Evolutionary conservation across 1,140 invertebrate species (phyloP).

Genomic region (Aphis craccivora): DNA sequence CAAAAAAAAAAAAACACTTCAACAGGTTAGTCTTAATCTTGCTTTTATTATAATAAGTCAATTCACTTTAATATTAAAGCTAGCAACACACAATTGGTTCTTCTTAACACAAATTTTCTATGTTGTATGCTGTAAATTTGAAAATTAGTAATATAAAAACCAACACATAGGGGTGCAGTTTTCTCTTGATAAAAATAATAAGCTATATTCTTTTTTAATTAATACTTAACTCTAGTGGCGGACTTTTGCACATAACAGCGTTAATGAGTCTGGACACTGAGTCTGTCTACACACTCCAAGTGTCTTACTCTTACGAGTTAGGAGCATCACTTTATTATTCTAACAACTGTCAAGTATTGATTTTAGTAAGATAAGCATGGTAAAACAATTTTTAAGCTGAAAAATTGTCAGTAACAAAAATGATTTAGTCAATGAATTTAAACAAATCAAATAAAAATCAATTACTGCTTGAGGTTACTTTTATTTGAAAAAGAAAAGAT

Average conservation of each 20-base stretch:
- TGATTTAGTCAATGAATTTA: not conserved
- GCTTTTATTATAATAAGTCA: too few relatives aligned
- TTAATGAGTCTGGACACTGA: not conserved
- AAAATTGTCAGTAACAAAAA: not conserved
- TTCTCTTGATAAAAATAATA: not conserved
- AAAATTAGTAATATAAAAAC: too few relatives aligned
- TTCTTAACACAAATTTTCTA: too few relatives aligned
- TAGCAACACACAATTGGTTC: too few relatives aligned
- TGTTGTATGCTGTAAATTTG: too few relatives aligned
- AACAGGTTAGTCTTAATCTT: too few relatives aligned
- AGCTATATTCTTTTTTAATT: not conserved
- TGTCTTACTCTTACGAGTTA: not conserved
- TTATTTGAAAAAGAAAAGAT: not conserved
- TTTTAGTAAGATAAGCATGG: not conserved
- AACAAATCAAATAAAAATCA: not conserved
- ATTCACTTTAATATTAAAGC: too few relatives aligned
- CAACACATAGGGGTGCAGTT: too few relatives aligned
- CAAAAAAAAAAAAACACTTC: too few relatives aligned
- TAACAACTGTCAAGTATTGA: not conserved
- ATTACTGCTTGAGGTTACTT: not conserved
- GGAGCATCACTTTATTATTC: not conserved
- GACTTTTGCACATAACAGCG: too few relatives aligned
- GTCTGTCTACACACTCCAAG: not conserved
- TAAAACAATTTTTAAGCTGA: not conserved
- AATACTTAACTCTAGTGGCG: not conserved